These are phyloP conservation scores for Bombus pyrosoma DNA, from an alignment of 1,140 invertebrate genomes.

Conservation along the genomic window DNA sequence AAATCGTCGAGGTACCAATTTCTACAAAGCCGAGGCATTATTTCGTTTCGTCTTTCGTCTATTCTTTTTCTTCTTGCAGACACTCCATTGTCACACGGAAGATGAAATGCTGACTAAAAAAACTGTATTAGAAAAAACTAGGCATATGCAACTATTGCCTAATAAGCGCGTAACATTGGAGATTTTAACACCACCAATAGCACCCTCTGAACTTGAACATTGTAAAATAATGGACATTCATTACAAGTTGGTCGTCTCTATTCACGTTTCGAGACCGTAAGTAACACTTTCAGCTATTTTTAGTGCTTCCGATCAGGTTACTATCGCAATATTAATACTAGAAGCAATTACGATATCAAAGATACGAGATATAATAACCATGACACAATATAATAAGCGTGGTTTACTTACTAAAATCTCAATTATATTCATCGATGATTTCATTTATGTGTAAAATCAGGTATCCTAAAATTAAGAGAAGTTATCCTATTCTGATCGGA, in stretches of 20 bases:
- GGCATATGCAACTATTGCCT: rapidly evolving
- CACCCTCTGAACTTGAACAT: not conserved
- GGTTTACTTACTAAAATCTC: not conserved
- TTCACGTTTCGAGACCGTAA: constrained; percentile 46
- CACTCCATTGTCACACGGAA: too few relatives aligned
- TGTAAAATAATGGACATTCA: rapidly evolving
- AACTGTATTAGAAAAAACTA: rapidly evolving
- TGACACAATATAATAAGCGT: not conserved
- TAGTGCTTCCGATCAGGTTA: too few relatives aligned
- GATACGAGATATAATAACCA: not conserved
- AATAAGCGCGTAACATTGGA: rapidly evolving
- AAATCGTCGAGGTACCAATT: not conserved
- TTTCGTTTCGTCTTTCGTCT: not conserved
- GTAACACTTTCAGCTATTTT: not conserved
- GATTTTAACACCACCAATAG: constrained; percentile 33
- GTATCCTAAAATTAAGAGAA: constrained; percentile 46
- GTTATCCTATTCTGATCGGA: constrained; percentile 67
- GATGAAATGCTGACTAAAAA: too few relatives aligned
- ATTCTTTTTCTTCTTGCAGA: constrained; percentile 33
- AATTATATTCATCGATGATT: not conserved
- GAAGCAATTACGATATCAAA: not conserved
- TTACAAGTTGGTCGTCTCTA: not conserved
- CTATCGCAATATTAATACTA: not conserved
- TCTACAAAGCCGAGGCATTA: not conserved
- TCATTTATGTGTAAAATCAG: constrained; percentile 27